These are phyloP conservation scores for Eueides isabella DNA, from an alignment of 1,140 invertebrate genomes.

Conservation along the genomic window DNA sequence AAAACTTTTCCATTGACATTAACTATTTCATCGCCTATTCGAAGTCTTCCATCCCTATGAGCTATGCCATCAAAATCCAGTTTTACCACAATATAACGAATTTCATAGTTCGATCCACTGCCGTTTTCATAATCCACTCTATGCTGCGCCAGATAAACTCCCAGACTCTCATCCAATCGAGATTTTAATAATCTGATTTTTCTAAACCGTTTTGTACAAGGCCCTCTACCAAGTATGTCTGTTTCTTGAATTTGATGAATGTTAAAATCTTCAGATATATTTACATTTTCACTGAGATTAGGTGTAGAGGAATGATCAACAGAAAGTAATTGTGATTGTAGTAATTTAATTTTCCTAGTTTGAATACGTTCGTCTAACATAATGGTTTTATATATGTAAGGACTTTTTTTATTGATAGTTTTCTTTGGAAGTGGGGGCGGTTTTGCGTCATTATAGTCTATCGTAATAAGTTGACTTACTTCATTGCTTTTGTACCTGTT, in stretches of 20 bases:
- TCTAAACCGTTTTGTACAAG: conserved; percentile 81
- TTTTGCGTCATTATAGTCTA: conserved; percentile 71
- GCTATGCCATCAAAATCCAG: conserved; percentile 91
- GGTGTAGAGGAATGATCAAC: conserved; percentile 64
- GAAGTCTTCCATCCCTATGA: conserved; percentile 90
- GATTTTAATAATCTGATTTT: conserved; percentile 84
- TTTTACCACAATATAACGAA: conserved; percentile 91
- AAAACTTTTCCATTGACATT: conserved; percentile 93
- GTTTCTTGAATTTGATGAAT: conserved; percentile 50
- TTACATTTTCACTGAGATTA: conserved; percentile 54
- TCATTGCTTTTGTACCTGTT: conserved; percentile 51
- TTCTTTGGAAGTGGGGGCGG: conserved; percentile 78
- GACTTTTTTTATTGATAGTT: conserved; percentile 69
- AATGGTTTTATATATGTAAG: conserved; percentile 79
- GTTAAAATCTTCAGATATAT: conserved; percentile 35
- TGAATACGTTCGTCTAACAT: conserved; percentile 79
- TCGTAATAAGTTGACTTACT: conserved; percentile 50
- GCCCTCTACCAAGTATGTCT: conserved; percentile 73
- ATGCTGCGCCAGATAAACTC: conserved; percentile 87
- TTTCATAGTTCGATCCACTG: conserved; percentile 82
- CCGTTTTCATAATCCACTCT: conserved; percentile 78
- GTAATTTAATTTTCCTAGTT: conserved; percentile 79
- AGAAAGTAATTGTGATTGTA: conserved; percentile 72
- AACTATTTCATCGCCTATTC: conserved; percentile 92
- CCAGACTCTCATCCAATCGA: conserved; percentile 86